Conservation (phyloP, 2,797 vertebrate species). For the Pogonophryne albipinna region DNA sequence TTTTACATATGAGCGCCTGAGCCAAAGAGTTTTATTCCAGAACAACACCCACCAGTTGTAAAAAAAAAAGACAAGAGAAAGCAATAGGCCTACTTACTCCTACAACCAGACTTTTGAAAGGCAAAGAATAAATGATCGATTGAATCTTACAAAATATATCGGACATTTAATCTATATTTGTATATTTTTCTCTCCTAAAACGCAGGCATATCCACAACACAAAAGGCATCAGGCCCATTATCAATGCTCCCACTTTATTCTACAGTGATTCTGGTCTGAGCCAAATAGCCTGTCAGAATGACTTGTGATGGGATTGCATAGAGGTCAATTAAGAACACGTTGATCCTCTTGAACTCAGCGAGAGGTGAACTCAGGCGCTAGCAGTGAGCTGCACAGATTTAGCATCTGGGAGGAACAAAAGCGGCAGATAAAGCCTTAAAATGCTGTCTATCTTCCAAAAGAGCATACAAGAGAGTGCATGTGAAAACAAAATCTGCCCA, state of each 20-base stretch:
- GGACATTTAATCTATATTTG: neutral
- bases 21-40: conserved; percentile 68
- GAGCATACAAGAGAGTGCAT: conserved; percentile 1
- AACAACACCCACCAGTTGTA: conserved; percentile 69
- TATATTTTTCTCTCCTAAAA: conserved; percentile 5
- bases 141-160: conserved; percentile 12
- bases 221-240: neutral
- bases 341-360: conserved; percentile 35
- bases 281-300: conserved; percentile 17
- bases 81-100: conserved; percentile 50
- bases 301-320: neutral
- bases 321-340: conserved; percentile 18
- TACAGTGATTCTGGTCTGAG: conserved; percentile 18
- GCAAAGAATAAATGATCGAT: conserved; percentile 46
- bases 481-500: conserved; percentile 6
- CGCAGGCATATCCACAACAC: neutral
- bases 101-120: conserved; percentile 60
- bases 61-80: conserved; percentile 60
- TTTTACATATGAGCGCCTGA: conserved; percentile 56
- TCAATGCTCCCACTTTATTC: neutral
- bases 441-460: conserved; percentile 15
- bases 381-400: conserved; percentile 21
- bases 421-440: conserved; percentile 3
- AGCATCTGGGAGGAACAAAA: conserved; percentile 22
- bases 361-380: conserved; percentile 23